Percentiles rank a stretch among this genome's conserved stretches.
These are phyloP conservation scores for Metridium senile DNA, from an alignment of 92 coral and sea anemone species.

Conservation along the genomic window DNA sequence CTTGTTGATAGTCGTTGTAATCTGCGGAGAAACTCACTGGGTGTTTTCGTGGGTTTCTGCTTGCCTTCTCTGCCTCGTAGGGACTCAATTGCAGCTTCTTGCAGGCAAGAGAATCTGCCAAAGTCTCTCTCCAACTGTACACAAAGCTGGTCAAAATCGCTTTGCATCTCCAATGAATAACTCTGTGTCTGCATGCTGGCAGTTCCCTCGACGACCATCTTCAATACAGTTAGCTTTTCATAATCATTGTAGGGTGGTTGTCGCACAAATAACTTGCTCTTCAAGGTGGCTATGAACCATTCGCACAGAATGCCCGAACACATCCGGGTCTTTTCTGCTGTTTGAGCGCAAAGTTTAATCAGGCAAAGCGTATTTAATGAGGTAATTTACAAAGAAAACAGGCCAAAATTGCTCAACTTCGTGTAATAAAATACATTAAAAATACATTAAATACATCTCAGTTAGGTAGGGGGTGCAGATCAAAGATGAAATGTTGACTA, in stretches of 20 bases:
- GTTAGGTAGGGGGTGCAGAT: too few relatives aligned
- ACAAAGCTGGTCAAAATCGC: conserved; percentile 6
- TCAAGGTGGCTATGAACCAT: conserved; percentile 18
- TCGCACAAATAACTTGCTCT: not conserved
- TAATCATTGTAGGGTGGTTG: conserved; percentile 11
- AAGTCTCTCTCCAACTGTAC: conserved; percentile 14
- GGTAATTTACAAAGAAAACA: too few relatives aligned
- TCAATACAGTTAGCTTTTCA: conserved; percentile 4
- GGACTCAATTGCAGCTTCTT: conserved; percentile 27
- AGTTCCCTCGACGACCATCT: conserved; percentile 21
- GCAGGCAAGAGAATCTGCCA: conserved; percentile 29
- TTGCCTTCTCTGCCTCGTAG: conserved; percentile 24
- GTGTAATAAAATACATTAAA: too few relatives aligned
- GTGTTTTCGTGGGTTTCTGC: conserved; percentile 6
- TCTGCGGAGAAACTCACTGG: conserved; percentile 24
- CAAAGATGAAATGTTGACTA: too few relatives aligned
- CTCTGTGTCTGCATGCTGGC: conserved; percentile 20
- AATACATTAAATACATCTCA: too few relatives aligned
- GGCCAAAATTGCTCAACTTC: too few relatives aligned
- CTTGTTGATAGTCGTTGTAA: conserved; percentile 3
- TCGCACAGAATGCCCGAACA: too few relatives aligned
- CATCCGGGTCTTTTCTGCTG: too few relatives aligned
- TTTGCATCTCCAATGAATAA: conserved; percentile 6
- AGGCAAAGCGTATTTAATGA: too few relatives aligned
- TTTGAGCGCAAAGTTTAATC: too few relatives aligned